Percentiles rank a stretch among this genome's conserved stretches.
These are phyloP conservation scores for Micrastur ruficollis DNA, from an alignment of 2,797 vertebrate genomes.

Conservation along the genomic window DNA sequence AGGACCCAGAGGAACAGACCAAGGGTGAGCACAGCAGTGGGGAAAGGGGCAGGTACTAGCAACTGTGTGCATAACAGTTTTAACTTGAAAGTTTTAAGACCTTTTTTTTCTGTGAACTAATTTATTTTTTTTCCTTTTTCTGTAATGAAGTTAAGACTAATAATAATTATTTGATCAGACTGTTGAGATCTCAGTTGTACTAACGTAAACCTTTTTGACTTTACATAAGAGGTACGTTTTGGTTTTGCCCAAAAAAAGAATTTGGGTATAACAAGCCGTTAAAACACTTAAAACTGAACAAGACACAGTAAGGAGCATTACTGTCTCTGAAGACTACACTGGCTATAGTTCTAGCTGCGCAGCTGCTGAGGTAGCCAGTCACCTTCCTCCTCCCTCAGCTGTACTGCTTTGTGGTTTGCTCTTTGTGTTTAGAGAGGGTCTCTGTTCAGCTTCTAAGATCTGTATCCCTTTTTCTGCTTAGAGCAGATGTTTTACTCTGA, in stretches of 20 bases:
- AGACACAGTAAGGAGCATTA: background rate
- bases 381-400: background rate
- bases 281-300: background rate
- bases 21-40: background rate
- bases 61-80: background rate
- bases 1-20: background rate
- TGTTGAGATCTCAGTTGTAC: background rate
- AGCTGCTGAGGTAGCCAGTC: background rate
- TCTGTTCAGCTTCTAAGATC: background rate
- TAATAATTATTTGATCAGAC: background rate
- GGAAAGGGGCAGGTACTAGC: background rate
- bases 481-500: background rate
- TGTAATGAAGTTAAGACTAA: background rate
- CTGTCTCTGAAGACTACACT: background rate
- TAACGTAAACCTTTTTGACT: background rate
- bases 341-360: background rate
- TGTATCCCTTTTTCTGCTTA: background rate
- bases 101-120: background rate
- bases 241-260: background rate
- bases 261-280: background rate
- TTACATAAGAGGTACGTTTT: background rate
- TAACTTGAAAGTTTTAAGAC: background rate
- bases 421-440: background rate
- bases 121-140: background rate
- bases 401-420: background rate